phyloP scores from a whole-genome alignment of 2,888 invertebrate genomes.

The Calliscelio sp. region DNA sequence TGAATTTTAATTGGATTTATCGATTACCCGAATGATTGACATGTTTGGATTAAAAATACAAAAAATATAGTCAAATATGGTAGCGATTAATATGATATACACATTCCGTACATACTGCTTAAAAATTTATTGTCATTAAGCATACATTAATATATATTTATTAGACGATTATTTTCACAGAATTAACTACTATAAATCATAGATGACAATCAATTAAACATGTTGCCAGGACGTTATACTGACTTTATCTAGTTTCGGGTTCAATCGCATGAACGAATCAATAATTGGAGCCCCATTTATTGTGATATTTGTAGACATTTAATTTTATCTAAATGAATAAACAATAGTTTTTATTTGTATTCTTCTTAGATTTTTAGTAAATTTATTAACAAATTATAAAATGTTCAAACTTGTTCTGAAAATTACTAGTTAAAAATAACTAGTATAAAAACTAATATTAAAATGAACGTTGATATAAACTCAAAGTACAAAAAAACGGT shows the following conservation, averaged over 20 bases:
- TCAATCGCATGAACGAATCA: conserved; percentile 16
- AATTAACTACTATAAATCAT: conserved; percentile 26
- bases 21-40: conserved; percentile 28
- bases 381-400: no score
- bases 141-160: conserved; percentile 7
- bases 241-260: conserved; percentile 27
- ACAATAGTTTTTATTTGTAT: no score
- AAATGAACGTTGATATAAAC: no score
- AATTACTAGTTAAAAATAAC: no score
- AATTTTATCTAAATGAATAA: no score
- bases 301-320: no score
- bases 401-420: no score
- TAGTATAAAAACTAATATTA: no score
- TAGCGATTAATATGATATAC: no score
- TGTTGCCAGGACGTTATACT: conserved; percentile 10
- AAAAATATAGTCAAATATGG: neutral
- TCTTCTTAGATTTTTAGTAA: no score
- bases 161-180: neutral
- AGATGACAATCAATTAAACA: conserved; percentile 43
- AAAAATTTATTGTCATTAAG: neutral
- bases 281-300: conserved; percentile 18
- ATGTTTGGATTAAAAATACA: conserved; percentile 23
- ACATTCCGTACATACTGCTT: neutral
- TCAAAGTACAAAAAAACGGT: no score
- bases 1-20: conserved; percentile 41